Evolutionary conservation across 1,140 invertebrate genomes (phyloP), one percentile per base, ranked within the genome.

Genomic region (Zaprionus nigranus): DNA sequence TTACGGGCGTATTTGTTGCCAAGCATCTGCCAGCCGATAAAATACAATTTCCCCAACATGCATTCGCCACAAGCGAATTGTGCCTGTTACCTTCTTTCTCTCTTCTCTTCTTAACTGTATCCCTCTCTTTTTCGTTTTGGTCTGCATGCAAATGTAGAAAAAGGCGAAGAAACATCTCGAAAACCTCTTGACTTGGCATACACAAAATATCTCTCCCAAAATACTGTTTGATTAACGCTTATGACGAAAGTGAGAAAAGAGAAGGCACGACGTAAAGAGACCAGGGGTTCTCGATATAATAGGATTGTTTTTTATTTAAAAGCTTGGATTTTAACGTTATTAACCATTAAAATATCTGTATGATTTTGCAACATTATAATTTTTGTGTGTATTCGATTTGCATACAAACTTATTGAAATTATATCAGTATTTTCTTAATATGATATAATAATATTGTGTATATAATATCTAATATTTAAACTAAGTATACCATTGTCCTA

Each of bases 41-140:
- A 80, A 80, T 87, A 88, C 77, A 80, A 80, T 83, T 81, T 83
- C 59, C 78, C 40, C 40, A 80, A 75, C 70, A 63, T 72, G 70
- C 69, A 80, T 68, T 73, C 73, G 68, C 68, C 68, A 63, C 51
- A 57, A 76, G 69, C 73, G 67, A 71, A 76, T 58, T 69, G 60
- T 56, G 49, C 1, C 20, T 24, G 46, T 24, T 51, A 51, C 46
- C 46, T 24, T 13, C 46, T 51, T 4, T 4, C 46, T 22, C 46
- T 13, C 46, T 24, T 22, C 20, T 5, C 11, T 12, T 0, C 20
- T n/a, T 49, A 20, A 22, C 46, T 24, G 20, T 20, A 20, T 20
- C 2, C 17, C 17, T 49, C 17, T 51, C 46, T 13, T 20, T 24
- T 49, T 49, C 20, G 3, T 20, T 46, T 20, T 46, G 38, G 38